These are phyloP conservation scores for Heliothis subflexa DNA, from an alignment of 1,140 invertebrate genomes.

Conservation along the genomic window DNA sequence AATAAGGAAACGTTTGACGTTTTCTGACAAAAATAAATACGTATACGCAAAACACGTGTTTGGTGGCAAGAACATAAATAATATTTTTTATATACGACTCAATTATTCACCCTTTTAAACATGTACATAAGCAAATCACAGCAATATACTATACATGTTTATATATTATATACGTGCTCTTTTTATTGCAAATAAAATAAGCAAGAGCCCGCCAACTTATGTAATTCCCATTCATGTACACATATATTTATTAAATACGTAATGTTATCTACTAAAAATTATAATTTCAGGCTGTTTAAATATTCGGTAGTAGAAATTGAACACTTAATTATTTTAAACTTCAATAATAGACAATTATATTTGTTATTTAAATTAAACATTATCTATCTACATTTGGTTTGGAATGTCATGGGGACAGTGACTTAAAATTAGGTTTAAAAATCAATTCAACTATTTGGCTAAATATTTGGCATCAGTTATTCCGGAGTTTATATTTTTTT, in stretches of 20 bases:
- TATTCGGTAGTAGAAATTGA: conserved; percentile 56
- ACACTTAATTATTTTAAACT: conserved; percentile 63
- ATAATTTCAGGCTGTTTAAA: conserved; percentile 54
- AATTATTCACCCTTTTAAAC: not conserved
- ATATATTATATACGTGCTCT: not conserved
- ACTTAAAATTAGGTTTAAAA: conserved; percentile 37
- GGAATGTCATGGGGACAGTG: conserved; percentile 53
- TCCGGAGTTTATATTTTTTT: not conserved
- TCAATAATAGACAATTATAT: conserved; percentile 63
- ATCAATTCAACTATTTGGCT: conserved; percentile 31
- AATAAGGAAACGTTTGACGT: not conserved
- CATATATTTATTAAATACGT: conserved; percentile 26
- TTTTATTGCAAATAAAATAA: conserved; percentile 22
- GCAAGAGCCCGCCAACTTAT: not conserved
- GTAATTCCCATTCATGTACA: conserved; percentile 3
- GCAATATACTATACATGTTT: conserved; percentile 26
- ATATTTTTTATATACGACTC: no score
- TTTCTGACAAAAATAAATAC: not conserved
- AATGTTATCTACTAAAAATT: conserved; percentile 22
- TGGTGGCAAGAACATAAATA: no score
- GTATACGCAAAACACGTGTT: no score
- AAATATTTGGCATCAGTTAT: conserved; percentile 40
- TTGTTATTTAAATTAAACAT: conserved; percentile 57
- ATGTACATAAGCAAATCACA: not conserved
- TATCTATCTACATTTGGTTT: conserved; percentile 63